Evolutionary conservation across 2,113 vertebrate genomes (phyloP).

Genomic region (Clupea harengus): DNA sequence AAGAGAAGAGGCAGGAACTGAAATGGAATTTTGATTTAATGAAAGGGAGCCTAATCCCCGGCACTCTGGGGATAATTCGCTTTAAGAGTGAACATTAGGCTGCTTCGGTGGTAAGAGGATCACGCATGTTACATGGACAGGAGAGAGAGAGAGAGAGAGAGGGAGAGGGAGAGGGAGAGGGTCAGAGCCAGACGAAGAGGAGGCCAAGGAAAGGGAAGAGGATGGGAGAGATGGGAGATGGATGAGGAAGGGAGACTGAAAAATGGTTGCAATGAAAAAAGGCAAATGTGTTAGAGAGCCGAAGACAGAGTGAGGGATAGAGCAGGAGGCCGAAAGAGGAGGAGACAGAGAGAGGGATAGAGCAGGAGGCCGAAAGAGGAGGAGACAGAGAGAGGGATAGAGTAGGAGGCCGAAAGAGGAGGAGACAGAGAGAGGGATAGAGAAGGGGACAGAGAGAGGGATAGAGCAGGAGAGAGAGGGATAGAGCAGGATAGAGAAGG

Average conservation of each 20-base stretch:
- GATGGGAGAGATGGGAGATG: not conserved
- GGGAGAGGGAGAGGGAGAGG: conserved; percentile 13
- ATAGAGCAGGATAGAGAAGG: not conserved
- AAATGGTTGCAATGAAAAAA: not conserved
- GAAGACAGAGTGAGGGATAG: conserved; percentile 29
- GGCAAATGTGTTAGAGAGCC: not conserved
- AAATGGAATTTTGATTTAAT: conserved; percentile 70
- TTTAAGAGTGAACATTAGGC: conserved; percentile 50
- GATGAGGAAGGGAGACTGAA: not conserved
- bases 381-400: conserved; percentile 26
- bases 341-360: conserved; percentile 27
- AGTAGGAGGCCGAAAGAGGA: conserved; percentile 26
- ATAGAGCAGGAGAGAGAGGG: not conserved
- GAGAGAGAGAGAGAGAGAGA: not conserved
- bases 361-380: conserved; percentile 28
- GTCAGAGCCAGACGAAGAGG: not conserved
- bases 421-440: conserved; percentile 27
- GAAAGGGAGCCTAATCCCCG: conserved; percentile 61
- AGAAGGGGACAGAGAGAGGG: conserved; percentile 13
- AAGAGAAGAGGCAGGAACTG: conserved; percentile 36
- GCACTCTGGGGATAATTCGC: conserved; percentile 59
- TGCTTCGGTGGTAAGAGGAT: conserved; percentile 47
- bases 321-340: conserved; percentile 28
- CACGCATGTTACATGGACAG: conserved; percentile 33
- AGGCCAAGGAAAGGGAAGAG: not conserved